A percentile compares a stretch with the other conserved stretches of the same genome.
Conservation (phyloP, 1,140 invertebrate species). For the Centruroides vittatus region DNA sequence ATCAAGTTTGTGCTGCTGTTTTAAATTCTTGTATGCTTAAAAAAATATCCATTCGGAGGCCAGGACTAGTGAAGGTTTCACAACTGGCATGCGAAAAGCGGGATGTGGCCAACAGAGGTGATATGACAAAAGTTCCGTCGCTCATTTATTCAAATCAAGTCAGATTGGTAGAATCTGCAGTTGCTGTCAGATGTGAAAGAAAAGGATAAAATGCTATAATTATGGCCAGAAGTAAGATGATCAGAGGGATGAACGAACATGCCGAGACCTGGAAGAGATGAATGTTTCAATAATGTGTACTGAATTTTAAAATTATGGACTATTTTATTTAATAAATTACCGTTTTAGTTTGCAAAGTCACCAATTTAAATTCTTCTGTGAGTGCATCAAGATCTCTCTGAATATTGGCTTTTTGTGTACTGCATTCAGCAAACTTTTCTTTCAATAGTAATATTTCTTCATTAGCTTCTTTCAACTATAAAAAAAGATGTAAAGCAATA, state of each 20-base stretch:
- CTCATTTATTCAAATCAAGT: too few species aligned
- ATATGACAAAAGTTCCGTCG: too few species aligned
- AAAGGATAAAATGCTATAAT: constrained; percentile 31
- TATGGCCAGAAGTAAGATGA: constrained; percentile 31
- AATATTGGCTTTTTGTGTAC: constrained; percentile 7
- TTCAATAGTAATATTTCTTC: constrained; percentile 13
- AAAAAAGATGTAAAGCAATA: neutral
- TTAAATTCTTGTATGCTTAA: too few species aligned
- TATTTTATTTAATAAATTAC: neutral
- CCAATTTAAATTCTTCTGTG: constrained; percentile 9
- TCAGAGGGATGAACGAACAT: constrained; percentile 29
- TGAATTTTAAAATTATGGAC: neutral
- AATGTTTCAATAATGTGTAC: neutral
- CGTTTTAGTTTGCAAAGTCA: constrained; percentile 11
- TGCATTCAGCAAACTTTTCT: constrained; percentile 12
- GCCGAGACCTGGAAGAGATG: constrained; percentile 27
- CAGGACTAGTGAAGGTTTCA: too few species aligned
- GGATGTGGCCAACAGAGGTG: too few species aligned
- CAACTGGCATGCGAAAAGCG: too few species aligned
- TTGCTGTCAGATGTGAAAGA: constrained; percentile 28
- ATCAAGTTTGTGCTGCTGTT: too few species aligned
- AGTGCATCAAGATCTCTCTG: constrained; percentile 9
- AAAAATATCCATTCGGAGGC: too few species aligned
- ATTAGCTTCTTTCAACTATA: constrained; percentile 9
- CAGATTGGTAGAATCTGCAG: constrained; percentile 13